Evolutionary conservation across 2,797 vertebrate species (phyloP), one percentile per base, ranked within the genome.

Genomic region (Antrozous pallidus): DNA sequence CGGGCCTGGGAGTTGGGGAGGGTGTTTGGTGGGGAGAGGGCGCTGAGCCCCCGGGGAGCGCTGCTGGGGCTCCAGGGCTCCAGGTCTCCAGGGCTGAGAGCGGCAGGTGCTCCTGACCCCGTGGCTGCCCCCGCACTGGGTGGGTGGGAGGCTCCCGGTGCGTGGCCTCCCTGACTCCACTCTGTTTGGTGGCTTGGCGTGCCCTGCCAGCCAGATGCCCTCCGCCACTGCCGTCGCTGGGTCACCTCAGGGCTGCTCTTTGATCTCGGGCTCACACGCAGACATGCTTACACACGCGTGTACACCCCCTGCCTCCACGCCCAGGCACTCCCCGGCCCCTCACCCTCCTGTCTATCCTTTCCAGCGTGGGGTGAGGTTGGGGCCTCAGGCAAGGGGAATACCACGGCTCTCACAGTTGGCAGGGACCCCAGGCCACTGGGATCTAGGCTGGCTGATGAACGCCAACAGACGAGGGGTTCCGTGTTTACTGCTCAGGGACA

Each of bases 231-330:
- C 67, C 0, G 18, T 80, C 4, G 6, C 77, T 6, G 67, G 96
- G 96, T 97, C 96, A 97, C 94, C 96, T 86, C 94, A 0, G 73
- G 95, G 96, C 96, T 97, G 93, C 40, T 93, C 94, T 97, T 97
- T 97, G 96, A 97, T 97, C 96, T 96, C 86, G 84, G 83, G 86
- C 91, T 95, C 92, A 93, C 96, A 88, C 17, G n/a, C 74, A 84
- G 93, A 93, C 96, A 71, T 92, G 96, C 96, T 97, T 94, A 75
- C 90, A 97, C 96, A 96, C 7, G 93, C 14, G 71, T 96, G 96
- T 95, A 94, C 94, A 86, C 74, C 96, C 95, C 94, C 91, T 83
- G 80, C 51, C 91, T 97, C 96, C 96, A 95, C 22, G 1, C 96
- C 93, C 93, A 95, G 93, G 93, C 63, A 80, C 84, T 94, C 92